Evolutionary conservation across 2,797 vertebrate species (phyloP), one percentile per base, ranked within the genome.

Genomic region (Dicrostonyx torquatus): DNA sequence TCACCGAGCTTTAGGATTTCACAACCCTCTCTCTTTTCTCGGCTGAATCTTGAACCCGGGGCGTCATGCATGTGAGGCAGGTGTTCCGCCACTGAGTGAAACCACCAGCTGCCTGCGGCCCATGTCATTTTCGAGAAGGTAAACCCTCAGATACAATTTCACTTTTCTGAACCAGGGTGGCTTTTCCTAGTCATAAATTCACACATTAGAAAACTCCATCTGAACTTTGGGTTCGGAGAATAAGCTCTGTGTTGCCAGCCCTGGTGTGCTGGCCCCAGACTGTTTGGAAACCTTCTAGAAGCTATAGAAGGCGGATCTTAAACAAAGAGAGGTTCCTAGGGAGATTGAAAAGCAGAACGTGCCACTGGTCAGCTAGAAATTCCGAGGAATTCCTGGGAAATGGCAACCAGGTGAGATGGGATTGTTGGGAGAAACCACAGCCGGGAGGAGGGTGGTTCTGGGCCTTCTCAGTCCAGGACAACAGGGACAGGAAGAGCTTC

Each of bases 151-250:
- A 78, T 73, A 34, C 9, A 50, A 37, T 95, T 94, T 73, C 2
- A 37, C n/a, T 76, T 94, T 95, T 64, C 76, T 91, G 48, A 93
- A 77, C 72, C 6, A 80, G 66, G 64, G 43, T 90, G 55, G 1
- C 18, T 90, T 95, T 94, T 95, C 6, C 70, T 68, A 73, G 85
- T 8, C 75, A 34, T 45, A 40, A 76, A 91, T 37, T 92, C 60
- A 62, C 4, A 87, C 92, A 68, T 89, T 66, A 95, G 78, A 79
- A 94, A 93, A 60, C 68, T 75, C 11, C 45, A 73, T 79, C 20
- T 26, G 58, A 79, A 40, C n/a, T 78, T 96, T n/a, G 0, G 73
- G 50, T 93, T 34, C 48, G 55, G 66, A 95, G 95, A 91, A n/a
- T 85, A 82, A 77, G 60, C n/a, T 79, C 70, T 68, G 58, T 37